These are phyloP conservation scores for Nothobranchius kuhntae DNA, from an alignment of 2,113 vertebrate species.

Conservation along the genomic window DNA sequence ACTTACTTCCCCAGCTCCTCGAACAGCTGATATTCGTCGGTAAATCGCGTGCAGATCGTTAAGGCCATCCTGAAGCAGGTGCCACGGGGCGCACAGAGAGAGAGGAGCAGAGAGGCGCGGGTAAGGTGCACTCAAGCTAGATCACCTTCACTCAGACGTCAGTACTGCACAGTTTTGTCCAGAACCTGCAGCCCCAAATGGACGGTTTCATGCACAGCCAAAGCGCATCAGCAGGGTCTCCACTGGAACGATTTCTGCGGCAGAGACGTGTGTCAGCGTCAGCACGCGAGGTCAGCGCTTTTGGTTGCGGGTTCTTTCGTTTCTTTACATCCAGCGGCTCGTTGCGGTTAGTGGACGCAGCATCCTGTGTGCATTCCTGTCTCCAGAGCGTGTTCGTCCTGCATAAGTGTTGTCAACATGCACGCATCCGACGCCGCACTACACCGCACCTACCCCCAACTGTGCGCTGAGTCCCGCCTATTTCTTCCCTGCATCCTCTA, in stretches of 20 bases:
- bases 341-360: slow-evolving; percentile 53
- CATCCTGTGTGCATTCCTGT: slow-evolving; percentile 64
- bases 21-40: slow-evolving; percentile 97
- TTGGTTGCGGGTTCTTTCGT: background rate
- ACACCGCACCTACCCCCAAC: slow-evolving; percentile 63
- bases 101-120: slow-evolving; percentile 41
- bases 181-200: slow-evolving; percentile 46
- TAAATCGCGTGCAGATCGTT: slow-evolving; percentile 93
- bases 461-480: slow-evolving; percentile 61
- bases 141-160: slow-evolving; percentile 53
- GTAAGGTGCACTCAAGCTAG: slow-evolving; percentile 51
- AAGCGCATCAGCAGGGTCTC: slow-evolving; percentile 42
- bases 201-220: slow-evolving; percentile 61
- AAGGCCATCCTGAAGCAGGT: slow-evolving; percentile 85
- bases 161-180: slow-evolving; percentile 54
- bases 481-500: slow-evolving; percentile 50
- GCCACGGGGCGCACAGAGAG: slow-evolving; percentile 9
- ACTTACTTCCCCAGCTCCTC: slow-evolving; percentile 98
- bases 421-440: slow-evolving; percentile 60
- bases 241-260: slow-evolving; percentile 55
- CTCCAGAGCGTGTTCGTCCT: slow-evolving; percentile 25
- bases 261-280: slow-evolving; percentile 33
- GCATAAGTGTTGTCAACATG: slow-evolving; percentile 24
- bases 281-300: slow-evolving; percentile 10
- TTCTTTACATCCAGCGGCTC: slow-evolving; percentile 46